Conservation (phyloP, 2,888 invertebrate species). For the Azorinus chamasolen region DNA sequence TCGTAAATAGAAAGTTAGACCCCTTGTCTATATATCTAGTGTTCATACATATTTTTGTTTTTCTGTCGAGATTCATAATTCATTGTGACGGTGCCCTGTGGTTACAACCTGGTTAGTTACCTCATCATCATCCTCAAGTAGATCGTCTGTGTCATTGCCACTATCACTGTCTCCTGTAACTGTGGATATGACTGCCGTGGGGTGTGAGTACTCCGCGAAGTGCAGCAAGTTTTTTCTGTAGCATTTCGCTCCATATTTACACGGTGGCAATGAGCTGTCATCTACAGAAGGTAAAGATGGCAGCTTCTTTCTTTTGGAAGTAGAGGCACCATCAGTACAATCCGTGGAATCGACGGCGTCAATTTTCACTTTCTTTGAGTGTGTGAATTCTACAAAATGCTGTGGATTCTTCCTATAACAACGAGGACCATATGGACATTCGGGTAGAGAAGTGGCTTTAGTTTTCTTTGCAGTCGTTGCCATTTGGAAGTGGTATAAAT, state of each 20-base stretch:
- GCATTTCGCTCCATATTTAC: slow-evolving; percentile 81
- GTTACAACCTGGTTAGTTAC: too few species aligned
- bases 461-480: slow-evolving; percentile 72
- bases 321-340: slow-evolving; percentile 13
- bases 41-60: too few species aligned
- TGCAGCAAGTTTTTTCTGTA: slow-evolving; percentile 82
- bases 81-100: too few species aligned
- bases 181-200: slow-evolving; percentile 52
- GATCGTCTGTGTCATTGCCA: slow-evolving; percentile 76
- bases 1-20: too few species aligned
- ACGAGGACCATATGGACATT: slow-evolving; percentile 80
- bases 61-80: too few species aligned
- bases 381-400: slow-evolving; percentile 77
- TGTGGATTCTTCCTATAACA: slow-evolving; percentile 82
- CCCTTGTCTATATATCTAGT: too few species aligned
- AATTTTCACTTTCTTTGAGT: slow-evolving; percentile 40
- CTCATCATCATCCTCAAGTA: slow-evolving; percentile 79
- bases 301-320: slow-evolving; percentile 8
- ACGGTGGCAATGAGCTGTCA: slow-evolving; percentile 66
- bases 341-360: slow-evolving; percentile 6
- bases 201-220: slow-evolving; percentile 81
- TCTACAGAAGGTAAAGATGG: slow-evolving; percentile 14
- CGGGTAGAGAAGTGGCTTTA: slow-evolving; percentile 65
- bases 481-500: slow-evolving; percentile 25
- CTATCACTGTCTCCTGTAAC: slow-evolving; percentile 48